Percentiles rank a stretch among this genome's conserved stretches.
phyloP scores from a whole-genome alignment of 2,888 invertebrate genomes.

The Acronicta aceris region DNA sequence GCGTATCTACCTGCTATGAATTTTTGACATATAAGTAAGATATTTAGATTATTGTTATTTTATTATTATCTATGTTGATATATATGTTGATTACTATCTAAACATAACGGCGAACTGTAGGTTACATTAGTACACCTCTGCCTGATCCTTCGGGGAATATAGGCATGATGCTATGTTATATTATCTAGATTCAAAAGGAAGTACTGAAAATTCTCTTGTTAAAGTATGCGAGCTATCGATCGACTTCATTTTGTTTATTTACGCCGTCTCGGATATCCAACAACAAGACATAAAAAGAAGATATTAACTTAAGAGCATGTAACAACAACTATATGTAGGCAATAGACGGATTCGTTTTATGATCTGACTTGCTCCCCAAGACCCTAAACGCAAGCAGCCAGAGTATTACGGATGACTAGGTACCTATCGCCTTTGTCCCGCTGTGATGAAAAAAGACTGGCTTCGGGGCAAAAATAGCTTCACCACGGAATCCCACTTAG shows the following conservation, averaged over 20 bases:
- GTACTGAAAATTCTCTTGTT: too few species aligned
- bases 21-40: too few species aligned
- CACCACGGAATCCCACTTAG: slow-evolving; percentile 21
- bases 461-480: slow-evolving; percentile 7
- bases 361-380: background rate
- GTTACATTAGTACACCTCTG: too few species aligned
- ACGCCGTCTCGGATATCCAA: background rate
- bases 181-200: too few species aligned
- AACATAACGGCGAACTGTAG: too few species aligned
- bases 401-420: slow-evolving; percentile 3
- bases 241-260: background rate
- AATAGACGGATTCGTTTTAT: slow-evolving; percentile 5
- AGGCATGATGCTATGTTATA: too few species aligned
- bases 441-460: slow-evolving; percentile 6
- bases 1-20: too few species aligned
- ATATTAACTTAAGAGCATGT: slow-evolving; percentile 7
- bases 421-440: slow-evolving; percentile 26
- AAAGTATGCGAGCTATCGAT: too few species aligned
- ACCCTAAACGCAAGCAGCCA: slow-evolving; percentile 1
- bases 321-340: slow-evolving; percentile 3
- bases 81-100: too few species aligned
- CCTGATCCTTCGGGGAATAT: too few species aligned
- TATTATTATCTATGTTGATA: too few species aligned
- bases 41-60: too few species aligned
- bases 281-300: slow-evolving; percentile 1